Evolutionary conservation across 2,797 vertebrate genomes (phyloP), one percentile per base, ranked within the genome.

Genomic region (Leuciscus waleckii): DNA sequence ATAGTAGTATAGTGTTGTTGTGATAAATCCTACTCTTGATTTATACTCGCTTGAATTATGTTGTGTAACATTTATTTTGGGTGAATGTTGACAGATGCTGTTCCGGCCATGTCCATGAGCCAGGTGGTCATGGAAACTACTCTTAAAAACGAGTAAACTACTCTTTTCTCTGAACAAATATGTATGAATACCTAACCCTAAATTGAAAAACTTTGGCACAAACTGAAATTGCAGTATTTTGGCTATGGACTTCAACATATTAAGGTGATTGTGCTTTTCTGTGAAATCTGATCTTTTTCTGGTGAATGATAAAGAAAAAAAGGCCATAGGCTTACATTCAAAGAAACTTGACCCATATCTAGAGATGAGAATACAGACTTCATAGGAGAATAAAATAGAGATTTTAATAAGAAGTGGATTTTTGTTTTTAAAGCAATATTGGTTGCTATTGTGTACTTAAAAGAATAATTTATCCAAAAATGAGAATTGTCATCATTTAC

Each of bases 121-220:
- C 88, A 86, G 80, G 90, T 94, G 71, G 46, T 88, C 90, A 93
- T 94, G 90, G 92, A 74, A 93, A 94, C 91, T 69, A 23, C 77
- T 85, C 88, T 87, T 83, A 88, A 93, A 94, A 93, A 89, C 91
- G n/a, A n/a, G n/a, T n/a, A n/a, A n/a, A n/a, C n/a, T n/a, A n/a
- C n/a, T n/a, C n/a, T n/a, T 67, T 9, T 29, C 17, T 11, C 21
- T 13, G 10, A 41, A 43, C 14, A 71, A 46, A 17, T 46, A 1
- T 32, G 17, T 51, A 49, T 21, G 46, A 23, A 35, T 54, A 6
- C 73, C 29, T 14, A 23, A 13, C 2, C 9, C 3, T 13, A 3
- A 76, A 75, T 35, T 35, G 35, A 35, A 35, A 35, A 32, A 51
- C 9, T 5, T 49, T 32, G 26, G 8, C 26, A 65, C 6, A 65